Evolutionary conservation across 92 coral and sea anemone genomes (phyloP), one percentile per base, ranked within the genome.

Genomic region (Hydrozoanthus gracilis): DNA sequence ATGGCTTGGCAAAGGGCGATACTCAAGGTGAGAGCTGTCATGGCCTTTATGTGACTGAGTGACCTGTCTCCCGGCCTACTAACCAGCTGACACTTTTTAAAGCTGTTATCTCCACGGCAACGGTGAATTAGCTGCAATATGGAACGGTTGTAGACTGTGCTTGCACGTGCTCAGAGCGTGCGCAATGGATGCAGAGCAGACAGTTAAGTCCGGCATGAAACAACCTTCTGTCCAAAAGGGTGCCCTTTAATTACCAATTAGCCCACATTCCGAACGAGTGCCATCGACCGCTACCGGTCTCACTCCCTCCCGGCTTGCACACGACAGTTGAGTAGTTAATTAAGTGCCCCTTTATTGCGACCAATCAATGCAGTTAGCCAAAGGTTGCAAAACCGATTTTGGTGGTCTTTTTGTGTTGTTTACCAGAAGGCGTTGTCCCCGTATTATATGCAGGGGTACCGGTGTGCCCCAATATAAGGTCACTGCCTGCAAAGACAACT

Each of bases 161-260:
- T n/a, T n/a, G n/a, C n/a, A n/a, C n/a, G 20, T 66, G 71, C 35
- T 66, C 17, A 66, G 71, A 66, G 71, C 71, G 15, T 44, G 75
- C 75, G 51, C 51, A 70, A 70, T 70, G 75, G n/a, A n/a, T n/a
- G n/a, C n/a, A n/a, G 75, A 70, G 49, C 46, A 35, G 49, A 27
- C 47, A 70, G 12, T 70, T 70, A 27, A 70, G 75, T 39, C 75
- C n/a, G 49, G n/a, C 51, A 70, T 11, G 75, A 70, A 70, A 70
- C 0, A 27, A 27, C n/a, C 75, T 14, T 70, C 50, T 39, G 14
- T 35, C 50, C 6, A 70, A 70, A 70, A 70, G 75, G 14, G 51
- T 4, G 49, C 75, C 0, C 47, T 70, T 17, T 70, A 70, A 13
- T 12, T 12, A 7, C 9, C 75, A 27, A 70, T 44, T 70, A 70